Evolutionary conservation across 2,113 vertebrate species (phyloP), one percentile per base, ranked within the genome.

Genomic region (Anhinga rufa): DNA sequence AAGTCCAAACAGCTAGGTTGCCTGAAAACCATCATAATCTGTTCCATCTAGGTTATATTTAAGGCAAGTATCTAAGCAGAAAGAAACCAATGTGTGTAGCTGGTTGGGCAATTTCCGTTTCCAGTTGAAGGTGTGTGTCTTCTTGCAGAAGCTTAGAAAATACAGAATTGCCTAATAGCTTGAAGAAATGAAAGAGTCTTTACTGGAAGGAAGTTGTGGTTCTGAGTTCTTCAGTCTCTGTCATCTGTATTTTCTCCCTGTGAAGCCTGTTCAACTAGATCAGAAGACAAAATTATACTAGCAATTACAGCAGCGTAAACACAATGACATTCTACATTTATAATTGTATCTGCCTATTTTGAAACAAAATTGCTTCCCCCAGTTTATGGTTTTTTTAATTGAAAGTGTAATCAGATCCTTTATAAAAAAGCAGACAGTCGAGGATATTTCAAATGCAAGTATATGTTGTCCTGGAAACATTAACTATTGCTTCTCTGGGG

Each of bases 171-270:
- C 93, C 79, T 76, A 93, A 97, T 8, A 86, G 38, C 42, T 74
- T 91, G 44, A 91, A 95, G 88, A 97, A 97, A 91, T 52, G n/a
- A 95, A 88, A 81, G 58, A 64, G 77, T 28, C 36, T 93, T 96
- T 88, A 92, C 82, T 88, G 95, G 92, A 95, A 96, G 93, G 82
- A 96, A 93, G 84, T 62, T 91, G 83, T 76, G 44, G 65, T 92
- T 95, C 85, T 54, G 52, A 95, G 48, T 64, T 69, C 49, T 71
- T 93, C 88, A 82, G 18, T 38, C 65, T 58, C 52, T 57, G 8
- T 62, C 49, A 29, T 76, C 46, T 82, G 17, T 61, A 3, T 92
- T 93, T 96, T 88, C 22, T 78, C 17, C 66, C 38, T 36, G 42
- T 80, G 71, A 61, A 66, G 78, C 68, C 62, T 68, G 46, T 58